These are phyloP conservation scores for Malurus splendens DNA, from an alignment of 2,797 vertebrate species.

Conservation along the genomic window DNA sequence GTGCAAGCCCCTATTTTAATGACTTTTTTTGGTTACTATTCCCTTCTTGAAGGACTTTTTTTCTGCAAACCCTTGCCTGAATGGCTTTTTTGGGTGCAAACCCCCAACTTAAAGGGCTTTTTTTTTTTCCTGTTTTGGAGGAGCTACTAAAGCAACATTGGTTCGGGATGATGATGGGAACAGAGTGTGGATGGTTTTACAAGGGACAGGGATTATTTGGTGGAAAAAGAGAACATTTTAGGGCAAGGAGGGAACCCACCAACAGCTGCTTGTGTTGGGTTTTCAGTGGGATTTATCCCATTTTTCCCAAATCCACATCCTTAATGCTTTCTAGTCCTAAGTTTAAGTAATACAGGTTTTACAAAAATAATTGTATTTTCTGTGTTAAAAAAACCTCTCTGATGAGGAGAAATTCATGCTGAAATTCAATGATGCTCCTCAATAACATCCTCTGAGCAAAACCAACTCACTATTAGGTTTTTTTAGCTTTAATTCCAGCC, in stretches of 20 bases:
- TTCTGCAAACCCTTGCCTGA: neutral
- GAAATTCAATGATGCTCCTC: fast-evolving
- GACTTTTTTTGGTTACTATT: neutral
- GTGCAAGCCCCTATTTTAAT: fast-evolving
- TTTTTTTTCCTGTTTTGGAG: fast-evolving
- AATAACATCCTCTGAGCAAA: fast-evolving
- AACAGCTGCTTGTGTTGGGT: fast-evolving
- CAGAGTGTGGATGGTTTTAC: fast-evolving
- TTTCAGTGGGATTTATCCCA: neutral
- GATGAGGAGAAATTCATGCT: neutral
- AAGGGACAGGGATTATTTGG: neutral
- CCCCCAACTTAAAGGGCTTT: fast-evolving
- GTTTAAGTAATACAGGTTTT: neutral
- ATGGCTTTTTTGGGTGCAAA: neutral
- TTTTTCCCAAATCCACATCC: fast-evolving
- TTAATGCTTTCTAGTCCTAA: neutral
- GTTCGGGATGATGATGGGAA: neutral
- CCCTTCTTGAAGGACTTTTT: neutral
- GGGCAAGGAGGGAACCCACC: neutral
- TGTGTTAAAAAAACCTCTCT: fast-evolving
- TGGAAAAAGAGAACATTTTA: neutral
- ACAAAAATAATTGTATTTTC: neutral
- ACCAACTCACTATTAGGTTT: neutral
- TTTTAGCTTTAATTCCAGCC: neutral
- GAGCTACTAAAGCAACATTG: neutral